These are phyloP conservation scores for Acronicta psi DNA, from an alignment of 2,888 invertebrate genomes.

Conservation along the genomic window DNA sequence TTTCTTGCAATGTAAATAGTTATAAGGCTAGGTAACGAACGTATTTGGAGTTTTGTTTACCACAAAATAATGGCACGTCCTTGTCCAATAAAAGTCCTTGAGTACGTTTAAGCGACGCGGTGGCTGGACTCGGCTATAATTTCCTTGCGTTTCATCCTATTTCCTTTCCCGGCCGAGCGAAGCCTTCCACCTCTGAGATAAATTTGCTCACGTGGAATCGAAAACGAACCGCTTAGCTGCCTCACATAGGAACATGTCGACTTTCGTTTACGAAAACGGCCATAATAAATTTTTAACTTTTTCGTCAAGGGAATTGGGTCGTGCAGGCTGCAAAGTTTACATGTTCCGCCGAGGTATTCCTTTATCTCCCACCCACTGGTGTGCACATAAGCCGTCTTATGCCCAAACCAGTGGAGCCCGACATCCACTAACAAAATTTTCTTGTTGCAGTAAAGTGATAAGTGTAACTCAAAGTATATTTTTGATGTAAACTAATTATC, in stretches of 20 bases:
- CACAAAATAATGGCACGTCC: constrained; percentile 42
- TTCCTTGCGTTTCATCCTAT: constrained; percentile 73
- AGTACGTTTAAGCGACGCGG: constrained; percentile 82
- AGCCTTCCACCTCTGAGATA: constrained; percentile 88
- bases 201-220: constrained; percentile 83
- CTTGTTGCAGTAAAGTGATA: constrained; percentile 80
- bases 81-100: constrained; percentile 56
- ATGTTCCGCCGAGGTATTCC: constrained; percentile 77
- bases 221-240: constrained; percentile 86
- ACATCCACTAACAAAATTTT: constrained; percentile 50
- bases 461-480: constrained; percentile 79
- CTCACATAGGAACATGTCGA: constrained; percentile 75
- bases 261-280: constrained; percentile 52
- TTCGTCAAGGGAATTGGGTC: constrained; percentile 39
- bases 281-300: constrained; percentile 33
- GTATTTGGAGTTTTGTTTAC: constrained; percentile 62
- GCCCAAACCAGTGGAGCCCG: constrained; percentile 74
- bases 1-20: constrained; percentile 55
- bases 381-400: constrained; percentile 81
- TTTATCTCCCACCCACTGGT: constrained; percentile 69
- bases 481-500: constrained; percentile 79
- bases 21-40: constrained; percentile 47
- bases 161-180: constrained; percentile 83
- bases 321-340: constrained; percentile 61
- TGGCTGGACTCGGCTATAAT: constrained; percentile 76